A percentile compares a stretch with the other conserved stretches of the same genome.
phyloP scores from a whole-genome alignment of 2,888 invertebrate genomes.

The Papilio elwesi region DNA sequence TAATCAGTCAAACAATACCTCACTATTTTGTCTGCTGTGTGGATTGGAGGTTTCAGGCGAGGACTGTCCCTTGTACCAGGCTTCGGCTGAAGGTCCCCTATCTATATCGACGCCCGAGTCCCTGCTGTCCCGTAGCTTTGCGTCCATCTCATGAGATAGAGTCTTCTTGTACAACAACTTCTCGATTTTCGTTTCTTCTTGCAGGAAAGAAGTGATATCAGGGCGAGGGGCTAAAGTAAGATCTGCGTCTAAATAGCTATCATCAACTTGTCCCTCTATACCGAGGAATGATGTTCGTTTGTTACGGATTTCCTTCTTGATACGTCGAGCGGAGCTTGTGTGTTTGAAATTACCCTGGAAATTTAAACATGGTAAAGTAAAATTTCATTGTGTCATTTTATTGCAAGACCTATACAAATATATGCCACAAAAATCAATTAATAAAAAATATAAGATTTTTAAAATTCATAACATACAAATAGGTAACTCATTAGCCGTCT shows the following conservation, averaged over 20 bases:
- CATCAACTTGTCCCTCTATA: constrained; percentile 89
- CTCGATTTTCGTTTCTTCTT: constrained; percentile 90
- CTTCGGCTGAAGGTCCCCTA: constrained; percentile 82
- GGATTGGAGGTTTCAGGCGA: constrained; percentile 84
- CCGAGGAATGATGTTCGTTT: constrained; percentile 94
- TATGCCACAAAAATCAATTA: background rate
- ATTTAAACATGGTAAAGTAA: constrained; percentile 11
- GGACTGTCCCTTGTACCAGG: constrained; percentile 83
- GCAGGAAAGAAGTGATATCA: constrained; percentile 91
- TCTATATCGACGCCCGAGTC: constrained; percentile 92
- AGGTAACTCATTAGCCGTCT: background rate
- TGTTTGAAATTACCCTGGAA: constrained; percentile 86
- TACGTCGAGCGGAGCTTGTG: constrained; percentile 92
- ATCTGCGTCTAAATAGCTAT: constrained; percentile 88
- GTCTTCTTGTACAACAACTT: constrained; percentile 90
- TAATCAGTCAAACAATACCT: constrained; percentile 65
- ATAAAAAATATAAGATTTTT: background rate
- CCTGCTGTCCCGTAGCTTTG: constrained; percentile 86
- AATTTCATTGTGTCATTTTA: background rate
- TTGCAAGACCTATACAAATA: background rate
- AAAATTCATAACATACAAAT: background rate
- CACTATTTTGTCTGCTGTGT: constrained; percentile 92
- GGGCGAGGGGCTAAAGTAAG: constrained; percentile 89
- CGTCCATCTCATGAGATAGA: constrained; percentile 88
- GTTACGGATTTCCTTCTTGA: constrained; percentile 93